These are phyloP conservation scores for Eurytoma adleriae DNA, from an alignment of 2,888 invertebrate genomes.

Conservation along the genomic window DNA sequence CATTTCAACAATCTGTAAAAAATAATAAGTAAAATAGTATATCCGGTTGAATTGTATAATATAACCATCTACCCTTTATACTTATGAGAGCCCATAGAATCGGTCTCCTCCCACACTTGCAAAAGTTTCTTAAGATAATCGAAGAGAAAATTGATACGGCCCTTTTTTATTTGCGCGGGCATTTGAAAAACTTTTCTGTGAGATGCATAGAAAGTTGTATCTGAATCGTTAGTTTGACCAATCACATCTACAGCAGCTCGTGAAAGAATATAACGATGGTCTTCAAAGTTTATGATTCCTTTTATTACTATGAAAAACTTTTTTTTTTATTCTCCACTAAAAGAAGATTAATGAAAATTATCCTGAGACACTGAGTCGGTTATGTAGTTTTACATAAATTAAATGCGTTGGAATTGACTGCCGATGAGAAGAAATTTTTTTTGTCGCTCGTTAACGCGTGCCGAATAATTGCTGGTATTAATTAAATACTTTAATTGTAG, in stretches of 20 bases:
- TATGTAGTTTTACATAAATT: not conserved
- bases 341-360: constrained; percentile 34
- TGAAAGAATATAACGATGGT: constrained; percentile 40
- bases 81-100: no score
- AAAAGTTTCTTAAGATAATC: not conserved
- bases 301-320: constrained; percentile 13
- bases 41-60: no score
- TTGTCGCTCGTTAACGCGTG: not conserved
- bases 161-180: not conserved
- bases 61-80: no score
- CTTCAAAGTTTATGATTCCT: constrained; percentile 45
- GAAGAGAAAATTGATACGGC: constrained; percentile 17
- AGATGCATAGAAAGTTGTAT: constrained; percentile 5
- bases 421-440: not conserved
- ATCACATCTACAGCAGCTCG: constrained; percentile 17
- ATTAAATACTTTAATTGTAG: not conserved
- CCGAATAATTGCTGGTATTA: no score
- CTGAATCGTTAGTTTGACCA: constrained; percentile 34
- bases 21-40: no score
- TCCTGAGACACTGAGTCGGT: not conserved
- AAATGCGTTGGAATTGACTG: not conserved
- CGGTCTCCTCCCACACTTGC: no score
- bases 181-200: constrained; percentile 38
- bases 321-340: constrained; percentile 30
- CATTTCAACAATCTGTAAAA: no score